Evolutionary conservation across 2,888 invertebrate species (phyloP), one percentile per base, ranked within the genome.

Genomic region (Nemotelus pantherinus): DNA sequence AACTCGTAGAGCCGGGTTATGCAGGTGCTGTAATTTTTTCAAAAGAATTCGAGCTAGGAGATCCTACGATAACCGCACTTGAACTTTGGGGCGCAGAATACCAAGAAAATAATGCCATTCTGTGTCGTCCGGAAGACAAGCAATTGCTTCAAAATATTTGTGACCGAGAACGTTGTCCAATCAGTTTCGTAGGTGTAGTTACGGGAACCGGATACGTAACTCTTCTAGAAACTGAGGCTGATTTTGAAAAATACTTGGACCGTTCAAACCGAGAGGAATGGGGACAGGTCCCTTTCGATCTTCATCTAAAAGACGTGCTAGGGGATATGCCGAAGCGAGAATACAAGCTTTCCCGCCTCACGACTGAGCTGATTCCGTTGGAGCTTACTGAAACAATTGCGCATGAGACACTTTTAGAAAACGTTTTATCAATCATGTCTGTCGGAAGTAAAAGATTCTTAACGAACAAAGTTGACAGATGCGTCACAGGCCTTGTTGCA

Each of bases 81-180:
- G 99, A 99, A 85, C 88, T 99, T 2, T 99, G 99, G 99, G 98
- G 98, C 0, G 99, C 99, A 0, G 99, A 99, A 86, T 99, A 98
- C 86, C 98, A 98, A 86, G 98, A 98, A 87, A 97, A 95, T 82
- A 92, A 98, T 84, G 99, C 98, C 0, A 89, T 98, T 80, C 88
- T 99, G 2, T 94, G 97, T 82, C 88, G 89, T 45, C 89, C 91
- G 57, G 88, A 93, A 80, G 91, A 95, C 83, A 89, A 90, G 41
- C 83, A 87, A 0, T 82, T 93, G 2, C 88, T 99, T 43, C 89
- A 90, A 86, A 89, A 89, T 80, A 94, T 99, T 77, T 94, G 95
- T 76, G 86, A 88, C 50, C 90, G 99, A 79, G 99, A 99, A 88
- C 91, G 96, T 79, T 98, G 99, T 85, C 95, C 96, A 0, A 93